Evolutionary conservation across 1,140 invertebrate genomes (phyloP), one percentile per base, ranked within the genome.

Genomic region (Monochamus saltuarius): DNA sequence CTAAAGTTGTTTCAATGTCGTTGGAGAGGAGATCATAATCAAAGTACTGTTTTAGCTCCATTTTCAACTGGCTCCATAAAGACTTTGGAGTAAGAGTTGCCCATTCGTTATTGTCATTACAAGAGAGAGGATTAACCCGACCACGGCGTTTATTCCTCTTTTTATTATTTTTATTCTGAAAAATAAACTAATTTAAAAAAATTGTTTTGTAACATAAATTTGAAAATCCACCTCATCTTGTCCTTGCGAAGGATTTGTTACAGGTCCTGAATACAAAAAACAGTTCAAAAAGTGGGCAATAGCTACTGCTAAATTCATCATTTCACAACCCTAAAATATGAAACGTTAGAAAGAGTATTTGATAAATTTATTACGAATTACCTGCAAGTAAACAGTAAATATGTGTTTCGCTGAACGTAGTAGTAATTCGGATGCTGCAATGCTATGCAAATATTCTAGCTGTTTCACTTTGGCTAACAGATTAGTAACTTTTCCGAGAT

Each of bases 251-350:
- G 84, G 84, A 66, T 88, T 84, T 56, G 82, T 77, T 6, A 83
- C 73, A 17, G 83, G 79, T 55, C 89, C 88, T 3, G 85, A 87
- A 40, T 91, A 92, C 9, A 98, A 74, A 66, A 96, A 87, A 73
- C 95, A 98, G 78, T 98, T 99, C 16, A 99, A 82, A 78, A 98
- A 98, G 75, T 98, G 96, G 63, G 91, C 89, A 16, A 97, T 88
- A 0, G 92, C 94, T 11, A 88, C 84, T 0, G 94, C 89, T 39
- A 97, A 80, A 72, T 89, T 90, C 86, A 96, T 93, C 64, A 92
- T 81, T 73, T 98, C 95, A 0, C 91, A 89, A 59, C 85, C 86
- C 81, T 85, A 65, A 47, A 78, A 67, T 66, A 59, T 2, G 58
- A 56, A 9, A 10, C 40, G 10, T 14, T n/a, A 17, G 17, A 45